A percentile compares a stretch with the other conserved stretches of the same genome.
phyloP scores from a whole-genome alignment of 2,113 vertebrate genomes.

The Atherinomorus stipes region DNA sequence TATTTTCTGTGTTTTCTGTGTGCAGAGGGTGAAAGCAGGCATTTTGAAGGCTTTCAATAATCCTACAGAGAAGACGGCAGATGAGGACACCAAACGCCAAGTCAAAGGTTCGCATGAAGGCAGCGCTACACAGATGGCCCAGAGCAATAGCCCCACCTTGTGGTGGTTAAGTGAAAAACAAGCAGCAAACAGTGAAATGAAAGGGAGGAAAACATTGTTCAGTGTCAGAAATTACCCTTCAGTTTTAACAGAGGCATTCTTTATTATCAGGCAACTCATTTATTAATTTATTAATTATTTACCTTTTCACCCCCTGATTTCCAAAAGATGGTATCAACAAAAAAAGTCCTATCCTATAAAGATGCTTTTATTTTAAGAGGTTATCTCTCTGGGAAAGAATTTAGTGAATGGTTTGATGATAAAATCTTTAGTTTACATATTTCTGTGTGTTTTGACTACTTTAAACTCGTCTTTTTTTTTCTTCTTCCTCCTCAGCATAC shows the following conservation, averaged over 20 bases:
- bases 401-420: too few relatives aligned
- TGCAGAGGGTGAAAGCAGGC: constrained; percentile 93
- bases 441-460: background rate
- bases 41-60: constrained; percentile 98
- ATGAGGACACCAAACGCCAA: constrained; percentile 95
- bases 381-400: background rate
- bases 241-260: background rate
- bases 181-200: background rate
- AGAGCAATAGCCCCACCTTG: constrained; percentile 86
- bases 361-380: background rate
- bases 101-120: constrained; percentile 89
- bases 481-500: constrained; percentile 85
- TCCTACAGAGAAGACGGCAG: constrained; percentile 96
- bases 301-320: too few relatives aligned
- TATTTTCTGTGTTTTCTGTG: constrained; percentile 46
- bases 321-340: too few relatives aligned
- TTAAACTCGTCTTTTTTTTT: background rate
- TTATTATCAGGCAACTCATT: background rate
- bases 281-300: background rate
- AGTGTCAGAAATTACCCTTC: background rate
- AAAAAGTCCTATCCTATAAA: too few relatives aligned
- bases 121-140: background rate
- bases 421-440: too few relatives aligned
- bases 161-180: constrained; percentile 55
- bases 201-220: background rate